Conservation (phyloP, 2,797 vertebrate species). For the Simalia tracyae region DNA sequence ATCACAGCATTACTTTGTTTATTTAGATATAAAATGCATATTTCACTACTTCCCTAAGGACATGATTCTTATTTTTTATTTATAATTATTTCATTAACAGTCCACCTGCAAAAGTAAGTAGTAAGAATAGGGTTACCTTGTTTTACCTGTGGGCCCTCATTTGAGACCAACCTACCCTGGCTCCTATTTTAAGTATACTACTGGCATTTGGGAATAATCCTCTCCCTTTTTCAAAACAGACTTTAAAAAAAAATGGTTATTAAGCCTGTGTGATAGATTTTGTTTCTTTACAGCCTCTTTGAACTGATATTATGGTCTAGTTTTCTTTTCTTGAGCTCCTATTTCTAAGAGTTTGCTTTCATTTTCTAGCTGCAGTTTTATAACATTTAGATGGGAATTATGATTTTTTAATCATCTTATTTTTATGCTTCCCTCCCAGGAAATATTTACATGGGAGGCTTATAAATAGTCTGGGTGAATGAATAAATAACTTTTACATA, state of each 20-base stretch:
- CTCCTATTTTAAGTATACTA: neutral
- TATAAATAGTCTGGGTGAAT: neutral
- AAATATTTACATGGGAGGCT: neutral
- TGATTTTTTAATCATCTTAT: neutral
- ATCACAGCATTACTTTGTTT: neutral
- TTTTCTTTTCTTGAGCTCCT: neutral
- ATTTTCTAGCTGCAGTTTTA: neutral
- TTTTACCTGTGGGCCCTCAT: neutral
- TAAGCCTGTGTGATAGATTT: neutral
- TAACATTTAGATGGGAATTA: neutral
- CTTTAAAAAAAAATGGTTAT: no score
- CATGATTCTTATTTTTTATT: neutral
- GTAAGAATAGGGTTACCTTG: neutral
- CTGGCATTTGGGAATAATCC: no score
- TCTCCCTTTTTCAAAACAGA: no score
- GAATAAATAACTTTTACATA: neutral
- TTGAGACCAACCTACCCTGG: neutral
- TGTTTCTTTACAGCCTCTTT: neutral
- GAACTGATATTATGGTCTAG: neutral
- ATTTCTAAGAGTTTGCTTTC: neutral
- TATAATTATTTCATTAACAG: no score
- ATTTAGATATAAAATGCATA: neutral
- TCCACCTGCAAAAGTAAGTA: no score
- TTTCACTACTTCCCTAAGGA: neutral
- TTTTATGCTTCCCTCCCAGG: neutral